Percentiles rank a stretch among this genome's conserved stretches.
phyloP scores from a whole-genome alignment of 2,113 vertebrate genomes.

The Callionymus lyra region DNA sequence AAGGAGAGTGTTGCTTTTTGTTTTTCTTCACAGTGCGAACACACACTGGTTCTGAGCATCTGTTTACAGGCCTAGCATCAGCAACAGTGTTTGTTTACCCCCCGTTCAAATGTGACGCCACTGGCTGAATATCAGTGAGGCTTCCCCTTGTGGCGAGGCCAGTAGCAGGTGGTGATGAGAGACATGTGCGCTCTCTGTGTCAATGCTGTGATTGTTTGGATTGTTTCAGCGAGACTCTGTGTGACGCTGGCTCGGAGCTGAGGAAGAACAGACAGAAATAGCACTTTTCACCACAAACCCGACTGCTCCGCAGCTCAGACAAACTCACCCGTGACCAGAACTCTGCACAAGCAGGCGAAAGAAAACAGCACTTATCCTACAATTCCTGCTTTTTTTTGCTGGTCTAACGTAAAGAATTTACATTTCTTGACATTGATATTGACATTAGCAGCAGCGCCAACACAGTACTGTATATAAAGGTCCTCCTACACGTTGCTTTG shows the following conservation, averaged over 20 bases:
- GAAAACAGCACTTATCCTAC: too few species aligned
- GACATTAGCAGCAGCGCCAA: too few species aligned
- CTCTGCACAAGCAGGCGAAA: slow-evolving; percentile 5
- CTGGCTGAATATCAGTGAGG: slow-evolving; percentile 34
- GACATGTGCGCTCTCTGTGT: slow-evolving; percentile 46
- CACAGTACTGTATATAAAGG: too few species aligned
- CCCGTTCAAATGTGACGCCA: slow-evolving; percentile 11
- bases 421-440: too few species aligned
- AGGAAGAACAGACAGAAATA: slow-evolving; percentile 14
- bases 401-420: too few species aligned
- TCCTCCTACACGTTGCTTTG: too few species aligned
- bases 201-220: slow-evolving; percentile 59
- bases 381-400: too few species aligned
- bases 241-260: slow-evolving; percentile 42
- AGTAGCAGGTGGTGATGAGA: slow-evolving; percentile 51
- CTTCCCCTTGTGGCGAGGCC: slow-evolving; percentile 36
- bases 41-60: too few species aligned
- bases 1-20: too few species aligned
- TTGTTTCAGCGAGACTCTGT: slow-evolving; percentile 53
- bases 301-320: slow-evolving; percentile 22
- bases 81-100: slow-evolving; percentile 4
- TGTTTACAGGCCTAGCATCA: not conserved
- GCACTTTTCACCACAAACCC: slow-evolving; percentile 9
- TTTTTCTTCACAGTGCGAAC: not conserved
- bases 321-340: slow-evolving; percentile 4